phyloP scores from a whole-genome alignment of 2,888 invertebrate species.

The Ditylenchus weischeri region DNA sequence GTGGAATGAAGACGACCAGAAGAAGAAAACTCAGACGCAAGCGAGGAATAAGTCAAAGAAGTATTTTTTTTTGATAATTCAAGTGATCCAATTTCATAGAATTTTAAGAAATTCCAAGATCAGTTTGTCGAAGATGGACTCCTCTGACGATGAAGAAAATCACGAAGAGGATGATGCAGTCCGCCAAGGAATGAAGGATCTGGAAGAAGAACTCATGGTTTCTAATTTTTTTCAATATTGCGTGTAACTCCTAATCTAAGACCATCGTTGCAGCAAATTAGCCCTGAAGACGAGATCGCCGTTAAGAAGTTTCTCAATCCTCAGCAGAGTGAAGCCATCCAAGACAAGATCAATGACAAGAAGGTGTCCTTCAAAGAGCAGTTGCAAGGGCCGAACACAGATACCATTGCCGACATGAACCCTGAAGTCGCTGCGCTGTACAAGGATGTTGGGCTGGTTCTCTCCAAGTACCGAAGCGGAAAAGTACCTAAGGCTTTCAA shows the following conservation, averaged over 20 bases:
- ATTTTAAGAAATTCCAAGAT: constrained; percentile 5
- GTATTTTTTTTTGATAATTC: neutral
- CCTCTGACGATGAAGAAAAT: constrained; percentile 7
- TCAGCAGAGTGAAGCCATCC: constrained; percentile 66
- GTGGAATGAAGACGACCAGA: constrained; percentile 7
- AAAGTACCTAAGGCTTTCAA: constrained; percentile 97
- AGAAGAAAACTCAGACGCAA: constrained; percentile 6
- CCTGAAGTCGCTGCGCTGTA: constrained; percentile 78
- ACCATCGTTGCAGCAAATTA: constrained; percentile 33
- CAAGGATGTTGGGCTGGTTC: constrained; percentile 80
- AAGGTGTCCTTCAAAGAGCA: constrained; percentile 82
- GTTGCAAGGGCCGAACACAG: constrained; percentile 18
- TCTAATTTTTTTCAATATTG: no score
- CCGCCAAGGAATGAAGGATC: constrained; percentile 16
- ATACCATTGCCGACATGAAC: constrained; percentile 66
- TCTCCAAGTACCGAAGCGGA: constrained; percentile 84
- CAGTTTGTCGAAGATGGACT: neutral
- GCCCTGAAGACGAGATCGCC: constrained; percentile 72
- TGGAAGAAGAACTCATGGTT: constrained; percentile 17
- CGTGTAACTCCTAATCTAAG: neutral
- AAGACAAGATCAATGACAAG: constrained; percentile 87
- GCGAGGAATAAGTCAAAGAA: neutral
- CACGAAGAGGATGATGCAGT: constrained; percentile 34
- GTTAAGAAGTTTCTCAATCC: constrained; percentile 76
- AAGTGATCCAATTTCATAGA: neutral